Conservation (phyloP, 2,888 invertebrate genomes). For the Electrophaes corylata region DNA sequence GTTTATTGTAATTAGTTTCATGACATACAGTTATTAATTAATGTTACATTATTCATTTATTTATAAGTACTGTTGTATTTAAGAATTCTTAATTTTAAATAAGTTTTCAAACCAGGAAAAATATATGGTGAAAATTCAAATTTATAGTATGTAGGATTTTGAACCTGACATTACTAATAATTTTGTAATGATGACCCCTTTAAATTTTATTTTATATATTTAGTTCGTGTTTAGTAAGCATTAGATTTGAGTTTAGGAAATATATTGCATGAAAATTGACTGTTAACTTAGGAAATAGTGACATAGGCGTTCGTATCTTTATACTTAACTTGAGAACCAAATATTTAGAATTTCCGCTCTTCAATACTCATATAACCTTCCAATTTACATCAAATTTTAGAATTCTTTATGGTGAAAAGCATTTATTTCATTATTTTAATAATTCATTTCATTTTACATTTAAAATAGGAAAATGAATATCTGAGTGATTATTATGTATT, state of each 20-base stretch:
- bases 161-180: no score
- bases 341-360: background rate
- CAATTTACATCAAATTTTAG: constrained; percentile 4
- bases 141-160: no score
- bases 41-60: constrained; percentile 42
- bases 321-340: background rate
- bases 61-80: constrained; percentile 41
- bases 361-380: constrained; percentile 11
- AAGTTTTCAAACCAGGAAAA: no score
- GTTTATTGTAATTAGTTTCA: constrained; percentile 46
- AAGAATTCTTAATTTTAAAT: constrained; percentile 19
- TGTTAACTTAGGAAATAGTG: constrained; percentile 19
- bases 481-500: constrained; percentile 31
- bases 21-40: constrained; percentile 51
- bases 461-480: constrained; percentile 25
- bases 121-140: no score
- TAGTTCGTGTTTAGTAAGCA: background rate
- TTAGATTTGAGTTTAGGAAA: background rate
- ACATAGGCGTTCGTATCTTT: background rate
- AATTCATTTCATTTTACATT: constrained; percentile 22
- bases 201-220: no score
- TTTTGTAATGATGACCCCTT: no score
- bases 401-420: constrained; percentile 16
- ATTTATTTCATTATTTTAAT: constrained; percentile 30
- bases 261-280: constrained; percentile 17